Evolutionary conservation across 2,888 invertebrate genomes (phyloP).

Genomic region (Mythimna lalbum): DNA sequence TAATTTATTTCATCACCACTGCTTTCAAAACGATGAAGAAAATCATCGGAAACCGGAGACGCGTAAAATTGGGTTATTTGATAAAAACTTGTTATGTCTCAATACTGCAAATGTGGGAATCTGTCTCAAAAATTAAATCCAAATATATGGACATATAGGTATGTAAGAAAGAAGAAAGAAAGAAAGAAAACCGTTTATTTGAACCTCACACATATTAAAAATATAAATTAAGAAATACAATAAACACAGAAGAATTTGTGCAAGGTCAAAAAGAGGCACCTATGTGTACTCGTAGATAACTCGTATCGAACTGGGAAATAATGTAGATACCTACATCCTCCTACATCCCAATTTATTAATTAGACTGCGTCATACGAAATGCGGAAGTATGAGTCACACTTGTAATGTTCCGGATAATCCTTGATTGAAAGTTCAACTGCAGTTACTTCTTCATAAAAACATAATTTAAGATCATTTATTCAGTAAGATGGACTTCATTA

Average conservation of each 20-base stretch:
- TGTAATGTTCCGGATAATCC: neutral
- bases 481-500: too few species aligned
- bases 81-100: neutral
- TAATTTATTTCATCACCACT: too few species aligned
- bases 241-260: too few species aligned
- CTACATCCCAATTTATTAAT: neutral
- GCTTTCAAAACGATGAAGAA: too few species aligned
- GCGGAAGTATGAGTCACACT: constrained; percentile 29
- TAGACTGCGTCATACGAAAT: constrained; percentile 6
- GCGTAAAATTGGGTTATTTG: neutral
- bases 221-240: too few species aligned
- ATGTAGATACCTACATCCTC: neutral
- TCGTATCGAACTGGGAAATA: constrained; percentile 10
- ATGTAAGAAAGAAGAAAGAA: too few species aligned
- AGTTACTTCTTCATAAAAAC: neutral
- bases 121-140: neutral
- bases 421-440: too few species aligned
- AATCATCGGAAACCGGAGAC: too few species aligned
- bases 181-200: too few species aligned
- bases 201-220: too few species aligned
- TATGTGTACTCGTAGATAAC: neutral
- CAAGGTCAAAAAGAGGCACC: too few species aligned
- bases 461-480: neutral
- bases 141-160: neutral
- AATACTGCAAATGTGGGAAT: neutral